Base-by-base conservation (phyloP, 2,888 invertebrate genomes). In the Nomada ferruginata region DNA sequence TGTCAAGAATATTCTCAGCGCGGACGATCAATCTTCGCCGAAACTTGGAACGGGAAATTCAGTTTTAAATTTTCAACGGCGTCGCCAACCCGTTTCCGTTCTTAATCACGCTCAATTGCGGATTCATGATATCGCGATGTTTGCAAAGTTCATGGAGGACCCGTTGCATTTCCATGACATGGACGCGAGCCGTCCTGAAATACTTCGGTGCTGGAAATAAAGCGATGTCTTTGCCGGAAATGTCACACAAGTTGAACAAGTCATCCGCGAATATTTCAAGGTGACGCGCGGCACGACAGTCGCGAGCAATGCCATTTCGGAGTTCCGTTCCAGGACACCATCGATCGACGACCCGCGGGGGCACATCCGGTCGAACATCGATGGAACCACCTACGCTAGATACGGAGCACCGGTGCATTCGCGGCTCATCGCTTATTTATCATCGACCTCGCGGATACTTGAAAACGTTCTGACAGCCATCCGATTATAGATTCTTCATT, bases 361-460 rank as follows among this genome's bases (percentile, higher is more conserved):
- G 26, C 29, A 18, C 53, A 44, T 71, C 50, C 61, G 63, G 47
- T 23, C 23, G n/a, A 50, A 36, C 55, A 57, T 44, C 66, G 18
- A 20, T 11, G 26, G 50, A 36, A 59, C 71, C 68, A 50, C 50
- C 64, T 61, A 61, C 50, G 18, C 50, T 60, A 29, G 20, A 72
- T 18, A 63, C 50, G 57, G 59, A 66, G 60, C 57, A 74, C 50
- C 44, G 61, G 73, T 72, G 79, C 75, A 65, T 72, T 63, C 82
- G 53, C 52, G 50, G 74, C 73, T 79, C 72, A 71, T 79, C 60
- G 55, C 61, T 85, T 84, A 82, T 85, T 85, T 76, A 79, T 55
- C 60, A 29, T 29, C 78, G 81, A 76, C 84, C 76, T 57, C 72
- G 65, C 50, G 61, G 11, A 26, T n/a, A 26, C 61, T 73, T 63